These are phyloP conservation scores for Amphiura filiformis DNA, from an alignment of 35 echinoderm and acorn worm species.

Conservation along the genomic window DNA sequence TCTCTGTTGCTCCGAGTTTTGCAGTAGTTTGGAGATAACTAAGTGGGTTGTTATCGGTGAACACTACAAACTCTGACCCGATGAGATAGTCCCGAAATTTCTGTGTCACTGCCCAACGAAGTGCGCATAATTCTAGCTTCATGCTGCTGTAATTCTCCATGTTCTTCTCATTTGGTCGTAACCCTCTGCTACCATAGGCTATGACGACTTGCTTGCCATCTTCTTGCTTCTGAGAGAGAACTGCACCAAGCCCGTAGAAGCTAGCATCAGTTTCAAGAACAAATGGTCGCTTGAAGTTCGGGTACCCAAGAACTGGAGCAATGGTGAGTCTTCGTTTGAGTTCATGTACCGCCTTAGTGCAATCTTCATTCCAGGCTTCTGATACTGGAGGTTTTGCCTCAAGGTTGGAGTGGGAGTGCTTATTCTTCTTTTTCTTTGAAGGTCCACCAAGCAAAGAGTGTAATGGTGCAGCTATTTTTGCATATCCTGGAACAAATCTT, in stretches of 20 bases:
- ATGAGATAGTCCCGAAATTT: constrained; percentile 73
- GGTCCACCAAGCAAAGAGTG: constrained; percentile 26
- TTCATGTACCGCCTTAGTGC: constrained; percentile 31
- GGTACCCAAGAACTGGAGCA: too few species aligned
- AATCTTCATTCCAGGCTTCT: constrained; percentile 33
- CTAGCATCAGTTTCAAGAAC: constrained; percentile 67
- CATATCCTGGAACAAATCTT: constrained; percentile 38
- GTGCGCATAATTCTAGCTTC: constrained; percentile 75
- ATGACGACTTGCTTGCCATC: constrained; percentile 29
- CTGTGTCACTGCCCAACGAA: constrained; percentile 58
- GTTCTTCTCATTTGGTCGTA: constrained; percentile 49
- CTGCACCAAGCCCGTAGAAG: constrained; percentile 35
- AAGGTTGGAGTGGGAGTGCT: too few species aligned
- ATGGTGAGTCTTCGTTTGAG: too few species aligned
- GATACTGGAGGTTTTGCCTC: too few species aligned
- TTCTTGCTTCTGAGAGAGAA: constrained; percentile 44
- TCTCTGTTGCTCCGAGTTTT: constrained; percentile 69
- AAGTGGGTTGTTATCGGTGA: constrained; percentile 74
- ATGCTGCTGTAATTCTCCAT: constrained; percentile 86
- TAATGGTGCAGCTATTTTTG: constrained; percentile 49
- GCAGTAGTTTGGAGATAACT: constrained; percentile 60
- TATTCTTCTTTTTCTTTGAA: constrained; percentile 8
- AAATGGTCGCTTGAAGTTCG: constrained; percentile 54
- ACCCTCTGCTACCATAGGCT: constrained; percentile 50
- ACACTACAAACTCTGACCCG: constrained; percentile 70